Evolutionary conservation across 2,113 vertebrate genomes (phyloP).

Genomic region (Macroglossus sobrinus): DNA sequence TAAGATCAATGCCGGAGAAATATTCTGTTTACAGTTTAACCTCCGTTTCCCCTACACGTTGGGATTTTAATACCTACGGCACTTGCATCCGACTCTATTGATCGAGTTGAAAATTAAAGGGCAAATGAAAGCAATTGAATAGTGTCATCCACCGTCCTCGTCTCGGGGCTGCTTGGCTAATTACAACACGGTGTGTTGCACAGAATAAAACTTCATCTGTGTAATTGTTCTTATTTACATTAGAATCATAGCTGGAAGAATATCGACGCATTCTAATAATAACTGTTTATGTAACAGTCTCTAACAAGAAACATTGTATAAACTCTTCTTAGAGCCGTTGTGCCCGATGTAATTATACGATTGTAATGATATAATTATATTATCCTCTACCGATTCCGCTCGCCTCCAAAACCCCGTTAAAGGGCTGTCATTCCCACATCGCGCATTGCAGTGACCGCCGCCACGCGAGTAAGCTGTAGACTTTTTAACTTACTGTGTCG

Average conservation of each 20-base stretch:
- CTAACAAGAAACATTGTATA: no score
- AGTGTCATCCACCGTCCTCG: slow-evolving; percentile 63
- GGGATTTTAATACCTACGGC: slow-evolving; percentile 65
- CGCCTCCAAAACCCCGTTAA: background rate
- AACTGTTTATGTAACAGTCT: background rate
- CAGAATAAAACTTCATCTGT: slow-evolving; percentile 64
- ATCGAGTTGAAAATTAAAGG: slow-evolving; percentile 74
- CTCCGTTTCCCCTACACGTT: slow-evolving; percentile 71
- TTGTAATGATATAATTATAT: no score
- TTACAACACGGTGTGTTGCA: background rate
- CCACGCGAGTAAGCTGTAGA: background rate
- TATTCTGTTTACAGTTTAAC: slow-evolving; percentile 77
- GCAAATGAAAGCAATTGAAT: slow-evolving; percentile 62
- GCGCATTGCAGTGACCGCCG: background rate
- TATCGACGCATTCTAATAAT: background rate
- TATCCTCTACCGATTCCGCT: background rate
- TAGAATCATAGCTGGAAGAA: background rate
- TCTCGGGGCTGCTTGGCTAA: slow-evolving; percentile 42
- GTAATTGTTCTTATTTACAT: slow-evolving; percentile 14
- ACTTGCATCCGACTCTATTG: slow-evolving; percentile 65
- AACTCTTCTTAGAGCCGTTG: background rate
- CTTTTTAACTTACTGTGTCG: background rate
- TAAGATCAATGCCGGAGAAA: slow-evolving; percentile 77
- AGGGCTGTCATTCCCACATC: background rate
- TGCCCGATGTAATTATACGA: no score